Base-by-base conservation (phyloP, 1,140 invertebrate genomes). In the Tetragnatha versicolor region DNA sequence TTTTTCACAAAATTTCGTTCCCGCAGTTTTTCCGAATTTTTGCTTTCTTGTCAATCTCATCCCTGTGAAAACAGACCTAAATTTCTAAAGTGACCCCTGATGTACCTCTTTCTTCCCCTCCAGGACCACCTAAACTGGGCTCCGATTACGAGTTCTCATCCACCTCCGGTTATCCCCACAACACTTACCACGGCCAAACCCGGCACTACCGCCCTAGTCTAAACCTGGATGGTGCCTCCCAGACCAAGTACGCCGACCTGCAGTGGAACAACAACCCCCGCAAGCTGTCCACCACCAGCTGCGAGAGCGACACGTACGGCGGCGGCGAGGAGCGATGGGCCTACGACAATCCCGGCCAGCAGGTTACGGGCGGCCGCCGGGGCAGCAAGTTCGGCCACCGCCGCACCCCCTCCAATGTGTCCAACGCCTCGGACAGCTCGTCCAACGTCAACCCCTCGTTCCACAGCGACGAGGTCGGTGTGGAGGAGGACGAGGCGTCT, bases 151-250 rank as follows among this genome's bases (percentile, higher is more conserved):
- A 91, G 83, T 90, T 90, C 82, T 88, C 86, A 5, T 87, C 87
- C 5, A 72, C 84, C 25, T 88, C 87, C 51, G 89, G 89, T 14
- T 93, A 92, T 86, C 90, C 89, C 61, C 93, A 95, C 84, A 94
- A 95, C 85, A 97, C 95, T 2, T 97, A 96, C 86, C 94, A 97
- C 86, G 94, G 94, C 14, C 93, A 93, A 22, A 90, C 91, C 10
- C 88, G 90, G 79, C 93, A 94, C 84, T 90, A 91, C 80, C 89
- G 94, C 80, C 91, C 92, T 79, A 85, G 83, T 83, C 77, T 89
- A 68, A 88, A 87, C 80, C 85, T 90, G 80, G 89, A 89, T n/a
- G 82, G 79, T 79, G 70, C 81, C 82, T 73, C 45, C 89, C 92
- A 92, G 1, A 84, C 93, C 12, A 86, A 92, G 27, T 93, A 93